Conservation (phyloP, 2,797 vertebrate species). For the Fringilla coelebs region DNA sequence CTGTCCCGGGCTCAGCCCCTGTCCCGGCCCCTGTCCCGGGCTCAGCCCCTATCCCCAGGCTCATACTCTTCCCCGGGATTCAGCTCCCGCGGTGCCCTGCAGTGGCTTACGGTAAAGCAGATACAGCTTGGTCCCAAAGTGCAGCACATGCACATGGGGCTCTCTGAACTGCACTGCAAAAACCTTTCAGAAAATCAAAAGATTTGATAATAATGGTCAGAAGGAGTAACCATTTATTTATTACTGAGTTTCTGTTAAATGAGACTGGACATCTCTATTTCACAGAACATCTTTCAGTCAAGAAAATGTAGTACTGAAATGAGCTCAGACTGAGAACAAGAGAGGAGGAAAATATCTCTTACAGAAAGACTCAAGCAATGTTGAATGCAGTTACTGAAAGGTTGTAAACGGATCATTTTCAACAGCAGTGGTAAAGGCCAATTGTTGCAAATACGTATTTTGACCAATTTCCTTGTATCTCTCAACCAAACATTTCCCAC, state of each 20-base stretch:
- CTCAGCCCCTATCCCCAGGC: not conserved
- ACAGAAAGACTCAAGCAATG: not conserved
- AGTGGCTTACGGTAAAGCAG: not conserved
- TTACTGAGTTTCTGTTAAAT: not conserved
- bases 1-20: too few species aligned
- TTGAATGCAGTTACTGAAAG: conserved; percentile 25
- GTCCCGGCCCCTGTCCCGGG: not conserved
- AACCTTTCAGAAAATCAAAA: not conserved
- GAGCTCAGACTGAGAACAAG: conserved; percentile 48
- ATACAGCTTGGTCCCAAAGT: not conserved
- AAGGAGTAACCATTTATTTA: not conserved
- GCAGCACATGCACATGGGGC: not conserved
- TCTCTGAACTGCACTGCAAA: not conserved
- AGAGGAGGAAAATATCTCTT: not conserved
- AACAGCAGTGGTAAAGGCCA: conserved; percentile 52
- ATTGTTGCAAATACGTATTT: conserved; percentile 55
- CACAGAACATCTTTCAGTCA: not conserved
- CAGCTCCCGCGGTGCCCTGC: not conserved
- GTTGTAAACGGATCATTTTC: conserved; percentile 25
- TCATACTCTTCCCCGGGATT: not conserved
- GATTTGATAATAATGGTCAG: not conserved
- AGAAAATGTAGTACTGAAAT: not conserved
- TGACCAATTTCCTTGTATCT: conserved; percentile 67
- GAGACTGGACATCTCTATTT: not conserved
- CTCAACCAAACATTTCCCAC: conserved; percentile 63